Evolutionary conservation across 2,888 invertebrate genomes (phyloP).

Genomic region (Lepeophtheirus nordmannii): DNA sequence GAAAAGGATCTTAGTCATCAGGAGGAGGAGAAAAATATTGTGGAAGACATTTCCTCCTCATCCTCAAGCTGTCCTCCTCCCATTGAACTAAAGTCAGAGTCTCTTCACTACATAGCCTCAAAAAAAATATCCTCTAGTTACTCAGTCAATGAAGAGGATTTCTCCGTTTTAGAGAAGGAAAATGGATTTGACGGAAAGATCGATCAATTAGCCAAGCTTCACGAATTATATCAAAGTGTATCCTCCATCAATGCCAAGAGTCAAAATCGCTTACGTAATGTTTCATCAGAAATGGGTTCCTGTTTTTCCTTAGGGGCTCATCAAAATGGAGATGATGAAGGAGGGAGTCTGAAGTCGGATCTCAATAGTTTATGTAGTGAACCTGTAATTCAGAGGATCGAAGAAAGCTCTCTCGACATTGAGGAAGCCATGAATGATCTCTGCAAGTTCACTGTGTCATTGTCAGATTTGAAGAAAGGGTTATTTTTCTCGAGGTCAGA

Average conservation of each 20-base stretch:
- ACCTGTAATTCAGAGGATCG: not conserved
- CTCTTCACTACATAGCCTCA: not conserved
- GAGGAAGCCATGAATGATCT: too few relatives aligned
- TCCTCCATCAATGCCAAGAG: constrained; percentile 20
- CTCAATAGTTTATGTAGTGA: constrained; percentile 16
- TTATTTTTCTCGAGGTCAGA: not conserved
- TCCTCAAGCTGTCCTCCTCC: not conserved
- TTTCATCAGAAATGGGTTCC: not conserved
- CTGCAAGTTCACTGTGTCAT: not conserved
- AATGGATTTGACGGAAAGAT: constrained; percentile 26
- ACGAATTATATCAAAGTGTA: constrained; percentile 55
- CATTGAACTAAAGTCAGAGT: not conserved
- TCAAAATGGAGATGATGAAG: too few relatives aligned
- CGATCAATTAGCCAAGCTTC: constrained; percentile 51
- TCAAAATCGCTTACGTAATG: not conserved
- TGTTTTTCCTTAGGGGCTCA: constrained; percentile 12
- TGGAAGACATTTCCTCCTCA: not conserved
- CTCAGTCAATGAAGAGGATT: not conserved
- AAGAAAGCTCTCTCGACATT: too few relatives aligned
- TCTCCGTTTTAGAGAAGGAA: not conserved
- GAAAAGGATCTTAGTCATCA: not conserved
- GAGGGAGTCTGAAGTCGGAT: not conserved
- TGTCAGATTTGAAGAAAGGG: not conserved
- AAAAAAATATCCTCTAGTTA: not conserved
- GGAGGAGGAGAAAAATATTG: not conserved